Evolutionary conservation across 1,140 invertebrate species (phyloP).

Genomic region (Mya arenaria): DNA sequence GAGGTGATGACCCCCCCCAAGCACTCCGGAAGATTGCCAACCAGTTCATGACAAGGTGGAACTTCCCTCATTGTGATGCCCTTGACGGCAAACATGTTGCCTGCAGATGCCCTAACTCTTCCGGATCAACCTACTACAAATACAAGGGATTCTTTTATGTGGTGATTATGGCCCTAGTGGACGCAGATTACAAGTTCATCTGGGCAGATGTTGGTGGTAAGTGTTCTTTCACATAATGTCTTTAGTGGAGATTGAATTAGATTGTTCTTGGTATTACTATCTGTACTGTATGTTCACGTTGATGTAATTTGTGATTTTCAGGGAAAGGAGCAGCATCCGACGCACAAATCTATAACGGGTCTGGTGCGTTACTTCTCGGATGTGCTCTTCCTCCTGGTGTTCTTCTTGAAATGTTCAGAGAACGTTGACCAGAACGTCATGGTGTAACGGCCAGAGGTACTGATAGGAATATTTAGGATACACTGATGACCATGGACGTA

Average conservation of each 20-base stretch:
- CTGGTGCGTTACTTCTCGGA: constrained; percentile 46
- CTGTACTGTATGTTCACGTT: constrained; percentile 48
- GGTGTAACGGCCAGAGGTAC: too few species aligned
- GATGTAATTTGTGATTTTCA: constrained; percentile 39
- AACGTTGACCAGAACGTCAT: too few species aligned
- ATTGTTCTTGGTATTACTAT: constrained; percentile 39
- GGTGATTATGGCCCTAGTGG: constrained; percentile 55
- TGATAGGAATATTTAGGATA: too few species aligned
- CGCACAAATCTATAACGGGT: constrained; percentile 58
- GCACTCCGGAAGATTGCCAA: constrained; percentile 34
- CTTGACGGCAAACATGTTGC: constrained; percentile 56
- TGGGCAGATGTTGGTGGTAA: constrained; percentile 53
- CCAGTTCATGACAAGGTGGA: constrained; percentile 39
- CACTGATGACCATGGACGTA: too few species aligned
- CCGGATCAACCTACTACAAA: constrained; percentile 49
- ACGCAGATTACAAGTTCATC: constrained; percentile 60
- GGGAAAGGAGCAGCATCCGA: constrained; percentile 49
- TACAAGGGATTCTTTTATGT: constrained; percentile 55
- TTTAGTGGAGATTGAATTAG: constrained; percentile 40
- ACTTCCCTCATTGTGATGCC: constrained; percentile 48
- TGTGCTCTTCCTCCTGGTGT: constrained; percentile 44
- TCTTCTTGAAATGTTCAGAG: too few species aligned
- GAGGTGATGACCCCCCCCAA: constrained; percentile 51
- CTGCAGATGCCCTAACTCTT: constrained; percentile 17
- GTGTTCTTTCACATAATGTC: constrained; percentile 46